Percentiles rank a stretch among this genome's conserved stretches.
Evolutionary conservation across 2,797 vertebrate species (phyloP).

Genomic region (Peromyscus eremicus): DNA sequence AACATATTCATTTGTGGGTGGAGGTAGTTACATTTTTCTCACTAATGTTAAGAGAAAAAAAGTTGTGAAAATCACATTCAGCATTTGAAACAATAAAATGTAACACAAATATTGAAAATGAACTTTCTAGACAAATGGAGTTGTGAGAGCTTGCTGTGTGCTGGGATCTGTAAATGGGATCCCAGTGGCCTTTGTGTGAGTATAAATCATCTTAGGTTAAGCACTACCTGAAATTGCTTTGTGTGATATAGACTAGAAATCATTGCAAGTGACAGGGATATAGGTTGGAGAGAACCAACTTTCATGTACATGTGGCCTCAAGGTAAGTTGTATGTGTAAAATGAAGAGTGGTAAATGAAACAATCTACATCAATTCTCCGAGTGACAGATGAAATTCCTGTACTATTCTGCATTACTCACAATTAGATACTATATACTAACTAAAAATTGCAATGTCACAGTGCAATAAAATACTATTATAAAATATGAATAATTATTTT

Average conservation of each 20-base stretch:
- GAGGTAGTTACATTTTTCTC: background rate
- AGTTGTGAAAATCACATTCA: constrained; percentile 1
- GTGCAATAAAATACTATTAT: constrained; percentile 40
- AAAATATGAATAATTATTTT: constrained; percentile 40
- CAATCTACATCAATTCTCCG: background rate
- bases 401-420: background rate
- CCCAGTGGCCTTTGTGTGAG: background rate
- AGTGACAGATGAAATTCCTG: background rate
- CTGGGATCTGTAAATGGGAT: constrained; percentile 4
- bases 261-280: constrained; percentile 47
- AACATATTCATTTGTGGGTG: background rate
- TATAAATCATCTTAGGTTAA: constrained; percentile 71
- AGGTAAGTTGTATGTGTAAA: constrained; percentile 26
- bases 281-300: constrained; percentile 8
- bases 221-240: constrained; percentile 76
- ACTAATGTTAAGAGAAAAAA: background rate
- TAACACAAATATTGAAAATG: background rate
- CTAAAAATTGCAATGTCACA: background rate
- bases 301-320: constrained; percentile 28
- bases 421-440: constrained; percentile 16
- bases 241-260: constrained; percentile 51
- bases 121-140: constrained; percentile 25
- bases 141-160: background rate
- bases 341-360: constrained; percentile 51
- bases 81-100: constrained; percentile 27